Percentiles rank a stretch among this genome's conserved stretches.
These are phyloP conservation scores for Erythrocebus patas DNA, from an alignment of 2,113 vertebrate genomes.

Conservation along the genomic window DNA sequence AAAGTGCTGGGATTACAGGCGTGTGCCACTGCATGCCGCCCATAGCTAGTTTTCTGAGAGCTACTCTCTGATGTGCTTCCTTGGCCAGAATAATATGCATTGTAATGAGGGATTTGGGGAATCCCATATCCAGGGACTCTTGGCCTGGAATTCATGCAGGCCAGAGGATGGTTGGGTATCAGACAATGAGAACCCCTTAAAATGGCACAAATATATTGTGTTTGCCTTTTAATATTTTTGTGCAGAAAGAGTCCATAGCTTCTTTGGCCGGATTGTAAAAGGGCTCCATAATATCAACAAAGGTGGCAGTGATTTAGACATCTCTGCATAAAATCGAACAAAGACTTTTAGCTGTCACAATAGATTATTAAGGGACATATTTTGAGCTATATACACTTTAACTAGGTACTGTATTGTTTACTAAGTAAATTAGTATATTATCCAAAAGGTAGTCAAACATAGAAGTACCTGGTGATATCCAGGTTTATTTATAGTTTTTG, in stretches of 20 bases:
- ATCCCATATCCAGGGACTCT: not conserved
- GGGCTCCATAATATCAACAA: not conserved
- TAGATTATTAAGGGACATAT: not conserved
- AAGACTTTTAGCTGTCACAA: not conserved
- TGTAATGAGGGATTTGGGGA: not conserved
- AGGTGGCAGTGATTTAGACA: not conserved
- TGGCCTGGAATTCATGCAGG: not conserved
- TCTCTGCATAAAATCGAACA: not conserved
- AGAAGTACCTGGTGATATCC: not conserved
- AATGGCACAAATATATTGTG: not conserved
- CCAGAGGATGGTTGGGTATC: not conserved
- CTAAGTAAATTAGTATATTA: not conserved
- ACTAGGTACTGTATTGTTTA: not conserved
- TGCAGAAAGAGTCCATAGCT: not conserved
- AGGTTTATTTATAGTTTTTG: not conserved
- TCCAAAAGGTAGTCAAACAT: not conserved
- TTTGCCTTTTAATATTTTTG: not conserved
- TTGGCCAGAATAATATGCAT: not conserved
- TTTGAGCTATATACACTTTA: not conserved
- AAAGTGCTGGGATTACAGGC: too few species aligned
- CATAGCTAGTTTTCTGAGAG: not conserved
- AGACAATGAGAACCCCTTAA: not conserved
- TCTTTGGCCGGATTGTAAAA: not conserved
- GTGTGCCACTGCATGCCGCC: too few species aligned
- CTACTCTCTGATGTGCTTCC: not conserved